Conservation (phyloP, 2,113 vertebrate species). For the Anseranas semipalmata region DNA sequence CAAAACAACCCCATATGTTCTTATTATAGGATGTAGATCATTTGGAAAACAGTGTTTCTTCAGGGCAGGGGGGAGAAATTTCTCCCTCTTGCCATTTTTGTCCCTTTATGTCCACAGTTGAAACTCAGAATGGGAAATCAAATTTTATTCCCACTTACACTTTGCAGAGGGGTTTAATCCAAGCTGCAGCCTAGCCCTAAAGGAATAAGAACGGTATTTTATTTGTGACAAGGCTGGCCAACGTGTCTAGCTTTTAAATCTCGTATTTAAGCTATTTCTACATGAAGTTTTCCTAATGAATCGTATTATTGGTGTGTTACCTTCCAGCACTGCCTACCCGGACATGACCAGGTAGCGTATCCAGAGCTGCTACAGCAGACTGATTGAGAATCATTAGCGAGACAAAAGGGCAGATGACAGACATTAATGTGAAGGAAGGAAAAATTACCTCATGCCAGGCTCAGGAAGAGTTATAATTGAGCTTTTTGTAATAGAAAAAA, state of each 20-base stretch:
- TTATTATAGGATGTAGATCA: rapidly evolving
- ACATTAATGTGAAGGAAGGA: slow-evolving; percentile 14
- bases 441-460: background rate
- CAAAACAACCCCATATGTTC: background rate
- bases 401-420: slow-evolving; percentile 32
- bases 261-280: background rate
- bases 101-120: background rate
- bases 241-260: background rate
- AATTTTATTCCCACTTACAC: background rate
- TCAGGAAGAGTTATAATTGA: background rate
- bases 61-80: background rate
- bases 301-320: background rate
- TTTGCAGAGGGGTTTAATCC: background rate
- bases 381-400: background rate
- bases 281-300: background rate
- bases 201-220: background rate
- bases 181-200: background rate
- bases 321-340: background rate
- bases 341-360: background rate
- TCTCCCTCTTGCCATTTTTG: background rate
- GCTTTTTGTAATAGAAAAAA: background rate
- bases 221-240: background rate
- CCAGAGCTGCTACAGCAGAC: background rate
- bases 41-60: background rate
- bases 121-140: background rate